Evolutionary conservation across 2,888 invertebrate species (phyloP).

Genomic region (Macropis europaea): DNA sequence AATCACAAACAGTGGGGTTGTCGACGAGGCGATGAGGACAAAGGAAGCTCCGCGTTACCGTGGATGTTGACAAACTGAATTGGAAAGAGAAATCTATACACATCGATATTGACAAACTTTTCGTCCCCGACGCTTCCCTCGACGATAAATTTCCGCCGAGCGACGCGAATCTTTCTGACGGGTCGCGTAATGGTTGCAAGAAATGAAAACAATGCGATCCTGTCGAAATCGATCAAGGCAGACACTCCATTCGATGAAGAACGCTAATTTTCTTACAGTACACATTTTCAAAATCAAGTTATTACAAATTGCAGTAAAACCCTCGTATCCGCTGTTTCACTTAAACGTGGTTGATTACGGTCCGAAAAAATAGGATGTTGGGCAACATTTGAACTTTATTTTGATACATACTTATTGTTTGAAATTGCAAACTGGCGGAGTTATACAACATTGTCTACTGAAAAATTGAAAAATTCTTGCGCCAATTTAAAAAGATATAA

Average conservation of each 20-base stretch:
- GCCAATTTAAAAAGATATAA: too few relatives aligned
- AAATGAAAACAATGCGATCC: background rate
- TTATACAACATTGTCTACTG: too few relatives aligned
- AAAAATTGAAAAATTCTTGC: too few relatives aligned
- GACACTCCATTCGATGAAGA: conserved; percentile 3
- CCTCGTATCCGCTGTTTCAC: background rate
- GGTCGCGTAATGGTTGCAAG: background rate
- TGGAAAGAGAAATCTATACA: conserved; percentile 50
- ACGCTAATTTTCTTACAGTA: too few relatives aligned
- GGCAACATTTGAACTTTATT: too few relatives aligned
- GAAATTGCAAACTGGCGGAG: too few relatives aligned
- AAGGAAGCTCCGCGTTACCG: conserved; percentile 44
- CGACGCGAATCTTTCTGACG: background rate
- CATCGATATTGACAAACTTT: conserved; percentile 59
- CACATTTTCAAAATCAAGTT: too few relatives aligned
- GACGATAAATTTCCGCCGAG: background rate
- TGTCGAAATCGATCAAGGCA: background rate
- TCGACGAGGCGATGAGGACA: conserved; percentile 48
- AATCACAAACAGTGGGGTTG: conserved; percentile 62
- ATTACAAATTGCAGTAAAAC: too few relatives aligned
- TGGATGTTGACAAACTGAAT: conserved; percentile 49
- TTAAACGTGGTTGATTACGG: too few relatives aligned
- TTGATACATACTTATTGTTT: too few relatives aligned
- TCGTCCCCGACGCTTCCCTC: conserved; percentile 21
- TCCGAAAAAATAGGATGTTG: too few relatives aligned